Percentiles rank a stretch among this genome's conserved stretches.
Conservation (phyloP, 1,140 invertebrate genomes). For the Caenorhabditis inopinata region DNA sequence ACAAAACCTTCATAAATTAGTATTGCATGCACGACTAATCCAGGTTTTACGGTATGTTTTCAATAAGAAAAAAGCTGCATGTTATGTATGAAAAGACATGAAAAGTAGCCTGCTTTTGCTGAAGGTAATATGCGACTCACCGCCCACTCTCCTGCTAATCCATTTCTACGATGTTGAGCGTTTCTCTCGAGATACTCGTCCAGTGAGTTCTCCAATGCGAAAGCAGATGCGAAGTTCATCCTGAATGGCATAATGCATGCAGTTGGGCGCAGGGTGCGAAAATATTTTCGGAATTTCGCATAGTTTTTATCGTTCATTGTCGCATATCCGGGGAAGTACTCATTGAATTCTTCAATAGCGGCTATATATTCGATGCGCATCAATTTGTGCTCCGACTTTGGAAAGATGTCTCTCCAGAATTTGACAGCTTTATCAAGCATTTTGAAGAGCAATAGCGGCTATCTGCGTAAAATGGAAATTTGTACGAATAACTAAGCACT, state of each 20-base stretch:
- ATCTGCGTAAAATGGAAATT: neutral
- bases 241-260: neutral
- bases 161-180: neutral
- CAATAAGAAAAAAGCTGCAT: too few species aligned
- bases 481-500: too few species aligned
- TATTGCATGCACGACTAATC: too few species aligned
- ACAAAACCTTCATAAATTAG: too few species aligned
- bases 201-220: neutral
- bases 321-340: slow-evolving; percentile 11
- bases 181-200: neutral
- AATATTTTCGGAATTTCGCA: neutral
- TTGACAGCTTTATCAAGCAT: neutral
- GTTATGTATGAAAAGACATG: too few species aligned
- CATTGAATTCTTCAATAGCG: slow-evolving; percentile 14
- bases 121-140: too few species aligned
- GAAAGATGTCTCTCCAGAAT: slow-evolving; percentile 6
- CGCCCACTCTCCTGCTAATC: neutral
- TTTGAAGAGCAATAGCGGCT: neutral
- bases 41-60: too few species aligned
- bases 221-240: neutral
- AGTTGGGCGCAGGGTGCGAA: neutral
- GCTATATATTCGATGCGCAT: neutral
- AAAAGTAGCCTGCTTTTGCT: too few species aligned
- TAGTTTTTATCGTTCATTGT: slow-evolving; percentile 5
- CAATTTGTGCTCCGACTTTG: neutral